Percentiles rank a stretch among this genome's conserved stretches.
These are phyloP conservation scores for Mylabris sibirica DNA, from an alignment of 2,888 invertebrate species.

Conservation along the genomic window DNA sequence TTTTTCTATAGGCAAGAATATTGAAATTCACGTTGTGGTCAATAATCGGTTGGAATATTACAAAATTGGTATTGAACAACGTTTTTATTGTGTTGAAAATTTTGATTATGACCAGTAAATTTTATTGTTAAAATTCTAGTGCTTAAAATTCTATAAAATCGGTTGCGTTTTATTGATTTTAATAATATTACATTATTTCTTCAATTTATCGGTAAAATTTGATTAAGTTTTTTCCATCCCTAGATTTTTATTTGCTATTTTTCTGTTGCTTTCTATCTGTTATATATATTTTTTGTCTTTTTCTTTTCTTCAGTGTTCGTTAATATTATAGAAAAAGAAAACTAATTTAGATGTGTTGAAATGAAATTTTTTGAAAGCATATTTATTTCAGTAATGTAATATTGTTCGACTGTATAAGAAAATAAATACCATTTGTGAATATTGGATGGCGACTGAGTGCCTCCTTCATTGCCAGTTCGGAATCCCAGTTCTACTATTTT, in stretches of 20 bases:
- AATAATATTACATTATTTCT: background rate
- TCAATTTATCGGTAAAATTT: background rate
- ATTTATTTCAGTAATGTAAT: conserved; percentile 42
- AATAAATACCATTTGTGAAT: conserved; percentile 49
- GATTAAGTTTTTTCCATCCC: background rate
- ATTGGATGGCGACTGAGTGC: conserved; percentile 48
- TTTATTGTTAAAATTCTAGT: conserved; percentile 2
- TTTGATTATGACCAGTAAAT: conserved; percentile 10
- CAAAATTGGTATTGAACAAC: conserved; percentile 2
- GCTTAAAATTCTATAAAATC: conserved; percentile 8
- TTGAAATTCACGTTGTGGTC: conserved; percentile 10
- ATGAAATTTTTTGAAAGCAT: conserved; percentile 36
- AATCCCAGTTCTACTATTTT: conserved; percentile 47
- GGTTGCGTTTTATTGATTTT: conserved; percentile 8
- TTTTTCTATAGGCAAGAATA: background rate
- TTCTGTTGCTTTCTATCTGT: too few relatives aligned
- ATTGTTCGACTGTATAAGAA: conserved; percentile 44
- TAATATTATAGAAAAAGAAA: conserved; percentile 19
- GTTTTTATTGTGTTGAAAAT: conserved; percentile 11
- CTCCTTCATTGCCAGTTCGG: conserved; percentile 44
- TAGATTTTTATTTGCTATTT: background rate
- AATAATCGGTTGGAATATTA: conserved; percentile 10
- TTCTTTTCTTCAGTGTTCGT: background rate
- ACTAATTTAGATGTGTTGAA: conserved; percentile 28
- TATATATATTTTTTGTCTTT: too few relatives aligned